phyloP scores from a whole-genome alignment of 2,797 vertebrate genomes.

The Sciurus carolinensis region DNA sequence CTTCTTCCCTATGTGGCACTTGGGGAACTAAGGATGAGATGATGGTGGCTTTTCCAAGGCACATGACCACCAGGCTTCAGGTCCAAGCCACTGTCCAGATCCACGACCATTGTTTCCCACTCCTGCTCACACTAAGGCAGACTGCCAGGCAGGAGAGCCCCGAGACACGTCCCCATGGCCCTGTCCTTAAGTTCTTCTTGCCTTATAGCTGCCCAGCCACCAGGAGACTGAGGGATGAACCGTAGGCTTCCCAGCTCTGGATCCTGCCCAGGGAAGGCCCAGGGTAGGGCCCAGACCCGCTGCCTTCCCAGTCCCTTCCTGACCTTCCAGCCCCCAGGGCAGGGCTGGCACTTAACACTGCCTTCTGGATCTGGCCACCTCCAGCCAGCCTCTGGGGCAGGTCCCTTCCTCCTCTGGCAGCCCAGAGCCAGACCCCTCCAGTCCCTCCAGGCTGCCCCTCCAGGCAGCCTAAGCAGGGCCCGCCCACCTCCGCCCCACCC shows the following conservation, averaged over 20 bases:
- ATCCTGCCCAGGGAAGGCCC: background rate
- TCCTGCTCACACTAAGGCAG: background rate
- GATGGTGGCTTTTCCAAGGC: background rate
- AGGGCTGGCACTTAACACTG: background rate
- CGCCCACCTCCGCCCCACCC: background rate
- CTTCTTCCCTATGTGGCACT: background rate
- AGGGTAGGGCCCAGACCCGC: background rate
- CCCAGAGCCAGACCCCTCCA: background rate
- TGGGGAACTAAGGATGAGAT: background rate
- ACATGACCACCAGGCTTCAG: background rate
- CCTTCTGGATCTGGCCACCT: background rate
- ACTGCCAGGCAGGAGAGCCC: slow-evolving; percentile 4
- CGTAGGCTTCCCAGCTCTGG: background rate
- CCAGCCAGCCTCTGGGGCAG: background rate
- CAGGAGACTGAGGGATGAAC: background rate
- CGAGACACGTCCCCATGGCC: background rate
- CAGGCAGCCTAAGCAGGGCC: slow-evolving; percentile 40
- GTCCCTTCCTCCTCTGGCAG: background rate
- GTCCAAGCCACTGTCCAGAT: slow-evolving; percentile 14
- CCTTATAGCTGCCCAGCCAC: background rate
- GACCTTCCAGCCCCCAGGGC: background rate
- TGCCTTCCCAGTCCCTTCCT: background rate
- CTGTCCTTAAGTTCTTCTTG: background rate
- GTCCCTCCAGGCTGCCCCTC: background rate
- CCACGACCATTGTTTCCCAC: background rate